These are phyloP conservation scores for Pachypanchax playfairii DNA, from an alignment of 2,113 vertebrate species.

Conservation along the genomic window DNA sequence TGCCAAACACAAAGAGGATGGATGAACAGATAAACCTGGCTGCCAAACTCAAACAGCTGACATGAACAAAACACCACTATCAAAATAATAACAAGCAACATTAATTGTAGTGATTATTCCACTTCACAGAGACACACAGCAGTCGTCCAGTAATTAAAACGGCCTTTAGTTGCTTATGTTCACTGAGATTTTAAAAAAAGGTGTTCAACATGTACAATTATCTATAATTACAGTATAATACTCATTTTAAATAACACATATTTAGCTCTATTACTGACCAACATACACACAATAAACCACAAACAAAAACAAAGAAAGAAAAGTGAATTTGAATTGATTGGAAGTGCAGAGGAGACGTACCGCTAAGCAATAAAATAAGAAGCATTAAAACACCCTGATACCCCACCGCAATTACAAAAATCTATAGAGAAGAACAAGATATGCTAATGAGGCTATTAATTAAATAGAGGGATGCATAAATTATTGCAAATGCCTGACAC, in stretches of 20 bases:
- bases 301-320: background rate
- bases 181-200: background rate
- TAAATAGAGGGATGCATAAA: slow-evolving; percentile 29
- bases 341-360: background rate
- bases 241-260: background rate
- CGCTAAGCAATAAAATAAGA: slow-evolving; percentile 3
- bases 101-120: background rate
- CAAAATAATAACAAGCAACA: background rate
- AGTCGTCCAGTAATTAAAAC: background rate
- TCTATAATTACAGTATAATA: background rate
- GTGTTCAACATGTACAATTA: background rate
- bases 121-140: background rate
- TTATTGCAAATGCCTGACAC: slow-evolving; percentile 16
- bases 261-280: background rate
- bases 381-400: slow-evolving; percentile 9
- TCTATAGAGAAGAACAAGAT: slow-evolving; percentile 13
- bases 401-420: slow-evolving; percentile 17
- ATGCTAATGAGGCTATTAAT: slow-evolving; percentile 50
- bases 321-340: background rate
- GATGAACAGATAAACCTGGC: background rate
- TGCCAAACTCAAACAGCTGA: background rate
- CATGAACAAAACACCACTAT: slow-evolving; percentile 1
- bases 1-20: background rate
- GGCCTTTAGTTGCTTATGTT: background rate
- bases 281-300: background rate